phyloP scores from a whole-genome alignment of 2,888 invertebrate genomes.

The Theretra japonica region DNA sequence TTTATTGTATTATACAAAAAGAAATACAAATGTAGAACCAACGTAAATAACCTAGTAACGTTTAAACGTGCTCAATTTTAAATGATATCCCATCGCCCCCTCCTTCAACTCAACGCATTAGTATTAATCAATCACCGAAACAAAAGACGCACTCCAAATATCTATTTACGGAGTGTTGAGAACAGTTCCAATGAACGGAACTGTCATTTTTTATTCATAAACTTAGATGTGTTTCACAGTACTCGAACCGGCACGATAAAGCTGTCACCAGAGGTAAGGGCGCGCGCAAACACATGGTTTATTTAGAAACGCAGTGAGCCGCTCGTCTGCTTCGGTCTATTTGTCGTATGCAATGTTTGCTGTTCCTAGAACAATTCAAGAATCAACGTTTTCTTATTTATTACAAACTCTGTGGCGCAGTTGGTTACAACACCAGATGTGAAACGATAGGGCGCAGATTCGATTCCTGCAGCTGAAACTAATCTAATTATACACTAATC shows the following conservation, averaged over 20 bases:
- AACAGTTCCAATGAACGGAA: conserved; percentile 21
- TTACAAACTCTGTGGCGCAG: no score
- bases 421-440: no score
- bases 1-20: no score
- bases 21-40: neutral
- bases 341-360: no score
- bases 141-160: conserved; percentile 1
- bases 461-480: no score
- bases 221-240: conserved; percentile 17
- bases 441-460: no score
- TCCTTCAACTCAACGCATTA: neutral
- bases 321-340: conserved; percentile 28
- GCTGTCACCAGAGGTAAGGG: conserved; percentile 40
- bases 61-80: neutral
- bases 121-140: conserved; percentile 9
- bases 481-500: no score
- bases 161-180: conserved; percentile 1
- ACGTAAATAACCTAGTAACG: neutral
- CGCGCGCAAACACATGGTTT: conserved; percentile 35
- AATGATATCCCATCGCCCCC: neutral
- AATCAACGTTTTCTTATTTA: no score
- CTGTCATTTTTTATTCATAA: conserved; percentile 27
- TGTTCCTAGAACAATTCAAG: no score
- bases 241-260: conserved; percentile 35
- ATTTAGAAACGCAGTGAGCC: conserved; percentile 38